Percentiles rank a stretch among this genome's conserved stretches.
These are phyloP conservation scores for Ovis aries DNA, from an alignment of 2,113 vertebrate species.

Conservation along the genomic window DNA sequence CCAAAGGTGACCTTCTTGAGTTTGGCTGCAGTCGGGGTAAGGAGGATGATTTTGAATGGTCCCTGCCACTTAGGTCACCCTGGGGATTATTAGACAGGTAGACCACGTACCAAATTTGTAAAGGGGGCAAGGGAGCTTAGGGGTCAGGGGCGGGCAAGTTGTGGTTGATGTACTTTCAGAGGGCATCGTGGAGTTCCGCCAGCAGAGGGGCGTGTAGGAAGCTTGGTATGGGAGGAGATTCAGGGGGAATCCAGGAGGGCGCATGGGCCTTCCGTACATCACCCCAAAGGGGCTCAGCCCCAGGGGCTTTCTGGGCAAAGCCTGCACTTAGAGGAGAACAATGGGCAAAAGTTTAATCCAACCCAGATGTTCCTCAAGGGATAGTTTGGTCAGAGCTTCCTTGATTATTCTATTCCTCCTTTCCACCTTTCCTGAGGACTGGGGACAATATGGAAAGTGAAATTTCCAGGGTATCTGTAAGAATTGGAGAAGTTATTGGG, in stretches of 20 bases:
- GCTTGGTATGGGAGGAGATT: not conserved
- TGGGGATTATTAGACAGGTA: not conserved
- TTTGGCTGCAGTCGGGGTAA: not conserved
- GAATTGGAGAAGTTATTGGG: not conserved
- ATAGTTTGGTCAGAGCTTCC: not conserved
- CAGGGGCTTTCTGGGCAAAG: not conserved
- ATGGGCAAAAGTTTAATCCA: not conserved
- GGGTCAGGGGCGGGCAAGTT: not conserved
- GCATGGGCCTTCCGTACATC: not conserved
- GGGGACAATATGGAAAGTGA: not conserved
- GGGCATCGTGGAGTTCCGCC: accelerated
- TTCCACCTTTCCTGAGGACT: not conserved
- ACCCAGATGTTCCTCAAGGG: not conserved
- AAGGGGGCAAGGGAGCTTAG: not conserved
- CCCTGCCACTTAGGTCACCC: not conserved
- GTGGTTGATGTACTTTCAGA: not conserved
- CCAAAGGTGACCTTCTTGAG: not conserved
- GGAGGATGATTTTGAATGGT: not conserved
- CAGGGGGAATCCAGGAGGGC: not conserved
- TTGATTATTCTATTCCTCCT: not conserved
- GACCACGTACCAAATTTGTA: not conserved
- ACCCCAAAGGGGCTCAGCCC: not conserved
- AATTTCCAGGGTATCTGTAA: not conserved
- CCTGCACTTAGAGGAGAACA: not conserved
- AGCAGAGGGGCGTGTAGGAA: not conserved